phyloP scores from a whole-genome alignment of 2,113 vertebrate species.

The Alligator mississippiensis region DNA sequence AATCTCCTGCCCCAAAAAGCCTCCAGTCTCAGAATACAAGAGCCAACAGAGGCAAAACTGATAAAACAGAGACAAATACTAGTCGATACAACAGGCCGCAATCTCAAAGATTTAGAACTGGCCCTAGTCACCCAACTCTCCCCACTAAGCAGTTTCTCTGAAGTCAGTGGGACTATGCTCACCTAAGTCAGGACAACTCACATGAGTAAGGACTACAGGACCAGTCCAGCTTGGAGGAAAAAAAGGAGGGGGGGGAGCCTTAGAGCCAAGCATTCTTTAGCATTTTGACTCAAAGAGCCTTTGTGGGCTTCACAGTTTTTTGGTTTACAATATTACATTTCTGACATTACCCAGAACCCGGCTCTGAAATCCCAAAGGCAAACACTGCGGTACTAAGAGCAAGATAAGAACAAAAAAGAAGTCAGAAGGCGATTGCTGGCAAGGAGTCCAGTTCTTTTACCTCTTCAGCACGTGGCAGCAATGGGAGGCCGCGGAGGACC shows the following conservation, averaged over 20 bases:
- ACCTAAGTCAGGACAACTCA: not conserved
- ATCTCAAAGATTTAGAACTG: not conserved
- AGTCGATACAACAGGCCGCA: not conserved
- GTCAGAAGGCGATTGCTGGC: not conserved
- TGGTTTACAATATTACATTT: not conserved
- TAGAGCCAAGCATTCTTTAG: not conserved
- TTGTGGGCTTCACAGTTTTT: not conserved
- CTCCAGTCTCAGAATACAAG: no score
- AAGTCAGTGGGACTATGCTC: not conserved
- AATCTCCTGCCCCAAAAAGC: no score
- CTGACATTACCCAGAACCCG: not conserved
- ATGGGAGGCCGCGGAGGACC: not conserved
- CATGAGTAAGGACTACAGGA: not conserved
- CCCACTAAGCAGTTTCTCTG: not conserved
- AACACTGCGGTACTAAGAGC: not conserved
- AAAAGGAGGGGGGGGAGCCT: not conserved
- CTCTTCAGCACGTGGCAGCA: not conserved
- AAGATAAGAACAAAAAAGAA: constrained; percentile 18
- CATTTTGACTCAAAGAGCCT: not conserved
- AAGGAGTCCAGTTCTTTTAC: not conserved
- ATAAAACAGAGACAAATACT: not conserved
- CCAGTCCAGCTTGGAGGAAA: not conserved
- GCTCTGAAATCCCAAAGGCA: not conserved
- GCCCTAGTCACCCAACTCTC: not conserved
- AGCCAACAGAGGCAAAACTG: no score